These are phyloP conservation scores for Ursus arctos DNA, from an alignment of 2,113 vertebrate genomes.

Conservation along the genomic window DNA sequence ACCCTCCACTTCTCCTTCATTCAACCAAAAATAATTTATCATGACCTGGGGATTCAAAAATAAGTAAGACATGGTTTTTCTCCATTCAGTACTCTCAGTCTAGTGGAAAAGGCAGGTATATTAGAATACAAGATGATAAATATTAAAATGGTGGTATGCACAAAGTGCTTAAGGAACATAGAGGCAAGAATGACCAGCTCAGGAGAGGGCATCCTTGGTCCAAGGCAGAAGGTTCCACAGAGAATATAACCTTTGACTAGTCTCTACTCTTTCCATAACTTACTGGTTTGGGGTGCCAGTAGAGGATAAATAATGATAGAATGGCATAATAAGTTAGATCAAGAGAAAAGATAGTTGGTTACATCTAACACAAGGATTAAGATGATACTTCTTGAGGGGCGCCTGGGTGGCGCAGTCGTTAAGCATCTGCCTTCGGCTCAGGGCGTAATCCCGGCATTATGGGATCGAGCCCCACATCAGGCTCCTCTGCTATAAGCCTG, in stretches of 20 bases:
- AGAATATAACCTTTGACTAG: not conserved
- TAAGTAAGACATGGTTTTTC: not conserved
- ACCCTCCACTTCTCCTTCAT: not conserved
- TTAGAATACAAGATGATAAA: not conserved
- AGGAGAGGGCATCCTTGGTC: not conserved
- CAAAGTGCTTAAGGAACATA: not conserved
- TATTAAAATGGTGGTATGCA: no score
- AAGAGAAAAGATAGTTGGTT: not conserved
- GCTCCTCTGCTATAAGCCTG: no score
- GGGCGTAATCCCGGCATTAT: no score
- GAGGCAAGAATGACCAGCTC: not conserved
- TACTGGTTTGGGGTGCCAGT: slow-evolving; percentile 4
- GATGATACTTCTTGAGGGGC: not conserved
- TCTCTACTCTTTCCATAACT: slow-evolving; percentile 22
- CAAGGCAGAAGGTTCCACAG: not conserved
- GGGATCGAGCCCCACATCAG: no score
- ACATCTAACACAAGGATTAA: slow-evolving; percentile 4
- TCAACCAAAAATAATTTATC: not conserved
- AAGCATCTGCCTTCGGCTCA: no score
- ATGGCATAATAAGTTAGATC: not conserved
- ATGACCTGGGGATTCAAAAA: not conserved
- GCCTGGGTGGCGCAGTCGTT: no score
- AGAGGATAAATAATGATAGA: slow-evolving; percentile 38
- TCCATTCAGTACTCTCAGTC: not conserved
- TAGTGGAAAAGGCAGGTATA: not conserved